Percentiles rank a stretch among this genome's conserved stretches.
Evolutionary conservation across 2,797 vertebrate genomes (phyloP).

Genomic region (Lepilemur septentrionalis): DNA sequence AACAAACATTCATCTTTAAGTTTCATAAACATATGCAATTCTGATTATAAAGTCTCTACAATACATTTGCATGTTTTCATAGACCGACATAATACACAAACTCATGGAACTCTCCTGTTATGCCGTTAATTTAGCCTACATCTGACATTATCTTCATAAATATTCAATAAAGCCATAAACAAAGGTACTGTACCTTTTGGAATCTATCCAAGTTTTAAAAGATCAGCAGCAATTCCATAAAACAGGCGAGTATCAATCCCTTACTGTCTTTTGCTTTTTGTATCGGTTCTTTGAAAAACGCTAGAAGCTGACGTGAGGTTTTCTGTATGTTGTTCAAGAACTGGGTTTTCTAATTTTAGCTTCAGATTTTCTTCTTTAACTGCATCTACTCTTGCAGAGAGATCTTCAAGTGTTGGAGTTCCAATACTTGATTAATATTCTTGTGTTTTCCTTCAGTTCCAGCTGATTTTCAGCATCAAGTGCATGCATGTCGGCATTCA

Average conservation of each 20-base stretch:
- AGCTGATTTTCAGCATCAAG: conserved; percentile 97
- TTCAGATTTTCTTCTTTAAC: conserved; percentile 99
- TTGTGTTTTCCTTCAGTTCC: conserved; percentile 98
- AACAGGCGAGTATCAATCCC: conserved; percentile 66
- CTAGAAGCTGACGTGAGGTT: conserved; percentile 99
- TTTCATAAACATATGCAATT: conserved; percentile 80
- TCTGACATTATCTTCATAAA: conserved; percentile 76
- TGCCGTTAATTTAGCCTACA: conserved; percentile 76
- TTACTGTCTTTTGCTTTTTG: conserved; percentile 98
- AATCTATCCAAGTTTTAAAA: conserved; percentile 80
- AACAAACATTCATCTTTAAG: conserved; percentile 75
- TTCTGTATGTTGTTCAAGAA: conserved; percentile 99
- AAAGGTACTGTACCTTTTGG: conserved; percentile 79
- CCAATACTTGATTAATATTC: conserved; percentile 99
- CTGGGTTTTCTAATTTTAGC: conserved; percentile 99
- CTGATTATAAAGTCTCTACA: conserved; percentile 81
- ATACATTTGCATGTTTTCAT: conserved; percentile 79
- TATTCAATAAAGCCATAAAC: conserved; percentile 82
- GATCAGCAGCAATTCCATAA: conserved; percentile 80
- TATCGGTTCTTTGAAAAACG: conserved; percentile 99
- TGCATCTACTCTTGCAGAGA: conserved; percentile 97
- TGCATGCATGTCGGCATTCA: conserved; percentile 68
- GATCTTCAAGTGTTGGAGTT: conserved; percentile 98
- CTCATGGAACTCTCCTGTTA: conserved; percentile 68
- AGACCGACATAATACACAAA: conserved; percentile 79